Evolutionary conservation across 37 sponge, comb jelly and placozoan genomes (phyloP).

Genomic region (Sycon ciliatum): DNA sequence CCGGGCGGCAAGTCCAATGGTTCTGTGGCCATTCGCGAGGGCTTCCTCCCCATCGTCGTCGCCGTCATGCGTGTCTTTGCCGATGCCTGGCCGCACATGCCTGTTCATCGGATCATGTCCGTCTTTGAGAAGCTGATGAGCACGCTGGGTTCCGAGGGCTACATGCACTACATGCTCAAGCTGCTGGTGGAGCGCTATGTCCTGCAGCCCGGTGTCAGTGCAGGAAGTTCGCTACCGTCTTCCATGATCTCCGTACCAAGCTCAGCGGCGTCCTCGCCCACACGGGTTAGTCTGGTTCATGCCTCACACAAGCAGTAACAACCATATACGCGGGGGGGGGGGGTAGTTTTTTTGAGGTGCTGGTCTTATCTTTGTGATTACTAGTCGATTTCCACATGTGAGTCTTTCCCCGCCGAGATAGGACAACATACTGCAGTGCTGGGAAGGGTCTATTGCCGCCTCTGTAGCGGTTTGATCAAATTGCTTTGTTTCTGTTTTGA

Average conservation of each 20-base stretch:
- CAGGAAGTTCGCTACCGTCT: too few species aligned
- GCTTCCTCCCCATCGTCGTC: constrained; percentile 19
- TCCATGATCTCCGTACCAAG: too few species aligned
- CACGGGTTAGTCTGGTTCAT: too few species aligned
- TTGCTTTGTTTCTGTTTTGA: too few species aligned
- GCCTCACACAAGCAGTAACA: neutral
- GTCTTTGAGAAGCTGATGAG: constrained; percentile 67
- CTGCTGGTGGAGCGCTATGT: constrained; percentile 25
- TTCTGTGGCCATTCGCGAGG: too few species aligned
- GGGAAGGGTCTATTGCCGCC: too few species aligned
- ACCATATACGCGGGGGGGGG: too few species aligned
- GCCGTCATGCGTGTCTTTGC: constrained; percentile 80
- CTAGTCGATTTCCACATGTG: too few species aligned
- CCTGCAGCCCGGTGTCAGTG: neutral
- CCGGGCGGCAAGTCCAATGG: too few species aligned
- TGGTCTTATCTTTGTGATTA: neutral
- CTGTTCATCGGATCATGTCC: constrained; percentile 68
- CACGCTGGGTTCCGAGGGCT: constrained; percentile 43
- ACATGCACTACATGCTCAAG: constrained; percentile 48
- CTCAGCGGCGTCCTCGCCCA: too few species aligned
- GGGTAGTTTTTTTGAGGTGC: neutral
- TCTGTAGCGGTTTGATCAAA: too few species aligned
- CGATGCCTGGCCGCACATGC: constrained; percentile 87
- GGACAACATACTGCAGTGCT: too few species aligned
- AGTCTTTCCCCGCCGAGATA: neutral